These are phyloP conservation scores for Eublepharis macularius DNA, from an alignment of 2,113 vertebrate genomes.

Conservation along the genomic window DNA sequence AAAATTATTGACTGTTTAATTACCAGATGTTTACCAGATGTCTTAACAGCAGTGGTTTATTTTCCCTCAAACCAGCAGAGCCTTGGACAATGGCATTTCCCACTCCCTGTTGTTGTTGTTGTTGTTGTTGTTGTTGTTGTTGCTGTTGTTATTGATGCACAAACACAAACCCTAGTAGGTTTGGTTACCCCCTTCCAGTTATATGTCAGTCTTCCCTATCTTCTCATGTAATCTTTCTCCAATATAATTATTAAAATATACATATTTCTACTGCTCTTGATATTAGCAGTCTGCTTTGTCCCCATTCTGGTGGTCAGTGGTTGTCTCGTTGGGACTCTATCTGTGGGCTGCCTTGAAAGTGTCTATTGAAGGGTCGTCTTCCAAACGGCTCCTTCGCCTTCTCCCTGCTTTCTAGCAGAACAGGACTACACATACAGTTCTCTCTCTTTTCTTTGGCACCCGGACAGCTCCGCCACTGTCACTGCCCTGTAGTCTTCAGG, in stretches of 20 bases:
- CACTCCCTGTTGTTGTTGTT: background rate
- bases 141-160: too few relatives aligned
- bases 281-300: background rate
- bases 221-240: background rate
- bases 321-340: slow-evolving; percentile 13
- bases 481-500: slow-evolving; percentile 75
- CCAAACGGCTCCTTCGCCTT: slow-evolving; percentile 44
- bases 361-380: slow-evolving; percentile 59
- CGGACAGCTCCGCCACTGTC: slow-evolving; percentile 77
- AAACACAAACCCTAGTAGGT: background rate
- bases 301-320: slow-evolving; percentile 22
- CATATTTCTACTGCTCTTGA: background rate
- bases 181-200: background rate
- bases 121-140: too few relatives aligned
- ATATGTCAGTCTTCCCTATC: background rate
- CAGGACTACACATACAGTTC: slow-evolving; percentile 69
- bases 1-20: background rate
- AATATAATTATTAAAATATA: background rate
- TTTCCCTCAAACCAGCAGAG: background rate
- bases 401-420: slow-evolving; percentile 67
- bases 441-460: slow-evolving; percentile 80
- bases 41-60: background rate
- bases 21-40: background rate
- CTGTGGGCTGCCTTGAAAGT: slow-evolving; percentile 14
- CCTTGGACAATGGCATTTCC: background rate